Evolutionary conservation across 2,888 invertebrate species (phyloP).

Genomic region (Dicranocentrus wangi): DNA sequence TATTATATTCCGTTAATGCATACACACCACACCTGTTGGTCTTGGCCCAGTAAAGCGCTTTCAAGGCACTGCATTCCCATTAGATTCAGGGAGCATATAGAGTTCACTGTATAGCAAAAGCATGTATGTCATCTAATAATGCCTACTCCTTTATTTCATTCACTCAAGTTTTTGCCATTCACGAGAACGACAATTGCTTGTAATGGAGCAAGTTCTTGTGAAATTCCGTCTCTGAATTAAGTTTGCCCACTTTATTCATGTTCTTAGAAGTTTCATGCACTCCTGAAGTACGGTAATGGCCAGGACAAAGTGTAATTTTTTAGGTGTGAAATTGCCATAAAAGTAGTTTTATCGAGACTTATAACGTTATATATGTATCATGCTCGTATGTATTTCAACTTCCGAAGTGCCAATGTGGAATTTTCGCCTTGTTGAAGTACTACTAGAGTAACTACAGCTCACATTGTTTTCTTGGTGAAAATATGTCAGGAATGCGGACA

Average conservation of each 20-base stretch:
- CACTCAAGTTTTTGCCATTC: not conserved
- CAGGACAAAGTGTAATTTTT: conserved; percentile 6
- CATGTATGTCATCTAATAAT: too few species aligned
- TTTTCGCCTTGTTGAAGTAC: conserved; percentile 3
- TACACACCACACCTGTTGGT: not conserved
- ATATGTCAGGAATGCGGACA: conserved; percentile 47
- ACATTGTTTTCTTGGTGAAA: conserved; percentile 29
- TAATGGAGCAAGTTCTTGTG: conserved; percentile 9
- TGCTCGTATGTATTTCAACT: not conserved
- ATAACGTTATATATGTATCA: conserved; percentile 6
- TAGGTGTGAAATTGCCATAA: conserved; percentile 1
- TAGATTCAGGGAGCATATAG: too few species aligned
- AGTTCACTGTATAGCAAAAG: too few species aligned
- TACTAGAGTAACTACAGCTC: not conserved
- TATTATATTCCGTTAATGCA: too few species aligned
- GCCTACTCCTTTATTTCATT: not conserved
- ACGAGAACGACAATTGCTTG: conserved; percentile 2
- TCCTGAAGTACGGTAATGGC: not conserved
- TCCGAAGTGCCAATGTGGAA: conserved; percentile 15
- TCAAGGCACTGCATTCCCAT: not conserved
- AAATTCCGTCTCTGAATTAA: conserved; percentile 2
- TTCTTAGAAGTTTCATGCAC: conserved; percentile 2
- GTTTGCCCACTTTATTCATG: not conserved
- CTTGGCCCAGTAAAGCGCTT: not conserved
- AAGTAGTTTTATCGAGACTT: conserved; percentile 15